Conservation (phyloP, 2,113 vertebrate species). For the Anser brachyrhynchus region DNA sequence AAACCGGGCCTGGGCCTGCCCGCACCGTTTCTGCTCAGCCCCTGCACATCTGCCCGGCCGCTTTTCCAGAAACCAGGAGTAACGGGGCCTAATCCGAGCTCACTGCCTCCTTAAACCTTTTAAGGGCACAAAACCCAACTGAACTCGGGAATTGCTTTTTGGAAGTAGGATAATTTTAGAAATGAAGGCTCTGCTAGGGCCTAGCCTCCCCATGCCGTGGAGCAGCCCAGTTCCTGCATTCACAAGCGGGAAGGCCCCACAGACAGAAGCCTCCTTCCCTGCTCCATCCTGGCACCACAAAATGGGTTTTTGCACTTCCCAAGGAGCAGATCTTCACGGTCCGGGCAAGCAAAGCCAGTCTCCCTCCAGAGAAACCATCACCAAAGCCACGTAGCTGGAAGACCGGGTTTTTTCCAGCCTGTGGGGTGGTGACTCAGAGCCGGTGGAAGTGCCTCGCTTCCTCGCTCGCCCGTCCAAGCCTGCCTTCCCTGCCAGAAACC, state of each 20-base stretch:
- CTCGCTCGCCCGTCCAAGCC: slow-evolving; percentile 2
- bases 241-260: not conserved
- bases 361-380: not conserved
- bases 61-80: not conserved
- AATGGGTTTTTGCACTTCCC: not conserved
- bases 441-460: not conserved
- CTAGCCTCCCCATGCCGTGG: accelerated
- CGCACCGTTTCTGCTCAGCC: accelerated
- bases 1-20: not conserved
- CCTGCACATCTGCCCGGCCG: not conserved
- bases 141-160: not conserved
- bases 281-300: not conserved
- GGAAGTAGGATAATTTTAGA: not conserved
- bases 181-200: not conserved
- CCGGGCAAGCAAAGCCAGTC: not conserved
- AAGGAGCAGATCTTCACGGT: not conserved
- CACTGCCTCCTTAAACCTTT: not conserved
- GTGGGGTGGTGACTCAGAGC: not conserved
- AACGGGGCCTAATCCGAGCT: not conserved
- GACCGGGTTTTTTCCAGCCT: not conserved
- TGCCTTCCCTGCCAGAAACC: slow-evolving; percentile 47
- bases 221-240: not conserved
- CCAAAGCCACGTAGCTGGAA: not conserved
- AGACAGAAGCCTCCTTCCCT: accelerated
- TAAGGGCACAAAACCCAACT: not conserved